Evolutionary conservation across 1,140 invertebrate species (phyloP).

Genomic region (Philaenus spumarius): DNA sequence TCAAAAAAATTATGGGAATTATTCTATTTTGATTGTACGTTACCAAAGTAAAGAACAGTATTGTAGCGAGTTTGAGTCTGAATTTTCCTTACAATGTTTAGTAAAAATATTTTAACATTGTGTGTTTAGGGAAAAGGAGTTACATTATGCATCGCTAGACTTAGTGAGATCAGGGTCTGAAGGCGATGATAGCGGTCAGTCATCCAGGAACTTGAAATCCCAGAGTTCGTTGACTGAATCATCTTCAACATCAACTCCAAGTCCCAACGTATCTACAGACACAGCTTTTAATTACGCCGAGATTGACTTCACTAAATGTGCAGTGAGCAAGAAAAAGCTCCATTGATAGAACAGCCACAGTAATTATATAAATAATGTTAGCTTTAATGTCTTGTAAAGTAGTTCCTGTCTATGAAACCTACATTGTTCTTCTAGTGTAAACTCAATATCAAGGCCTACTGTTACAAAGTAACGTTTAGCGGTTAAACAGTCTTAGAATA

Average conservation of each 20-base stretch:
- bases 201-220: conserved; percentile 23
- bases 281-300: conserved; percentile 54
- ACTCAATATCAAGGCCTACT: too few species aligned
- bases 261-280: conserved; percentile 22
- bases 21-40: not conserved
- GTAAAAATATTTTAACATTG: not conserved
- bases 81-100: not conserved
- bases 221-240: conserved; percentile 28
- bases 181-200: conserved; percentile 24
- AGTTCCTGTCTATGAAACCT: too few species aligned
- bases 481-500: too few species aligned
- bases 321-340: too few species aligned
- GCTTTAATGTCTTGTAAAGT: too few species aligned
- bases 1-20: too few species aligned
- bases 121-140: conserved; percentile 23
- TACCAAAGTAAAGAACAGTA: not conserved
- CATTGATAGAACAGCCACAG: too few species aligned
- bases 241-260: conserved; percentile 25
- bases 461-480: too few species aligned
- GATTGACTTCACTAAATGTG: conserved; percentile 50
- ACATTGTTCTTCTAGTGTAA: too few species aligned
- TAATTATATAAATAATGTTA: too few species aligned
- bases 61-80: not conserved
- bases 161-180: conserved; percentile 28
- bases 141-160: conserved; percentile 39